Percentiles rank a stretch among this genome's conserved stretches.
phyloP scores from a whole-genome alignment of 2,113 vertebrate species.

The Okapia johnstoni region DNA sequence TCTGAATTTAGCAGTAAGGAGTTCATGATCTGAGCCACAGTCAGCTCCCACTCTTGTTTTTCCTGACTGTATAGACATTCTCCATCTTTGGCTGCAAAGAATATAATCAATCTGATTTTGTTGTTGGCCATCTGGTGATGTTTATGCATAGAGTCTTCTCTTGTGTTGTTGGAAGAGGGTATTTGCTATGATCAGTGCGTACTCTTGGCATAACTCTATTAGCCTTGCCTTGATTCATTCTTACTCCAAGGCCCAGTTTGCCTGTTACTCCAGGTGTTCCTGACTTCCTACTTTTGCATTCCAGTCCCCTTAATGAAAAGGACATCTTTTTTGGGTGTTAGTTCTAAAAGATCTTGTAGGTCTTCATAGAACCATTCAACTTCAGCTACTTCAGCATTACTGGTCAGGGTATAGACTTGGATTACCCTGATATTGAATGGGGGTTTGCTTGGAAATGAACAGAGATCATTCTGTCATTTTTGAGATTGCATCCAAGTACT shows the following conservation, averaged over 20 bases:
- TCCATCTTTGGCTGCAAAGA: neutral
- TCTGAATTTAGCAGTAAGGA: neutral
- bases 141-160: neutral
- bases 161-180: neutral
- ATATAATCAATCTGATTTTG: neutral
- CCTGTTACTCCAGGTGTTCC: neutral
- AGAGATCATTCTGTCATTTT: neutral
- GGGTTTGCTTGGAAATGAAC: neutral
- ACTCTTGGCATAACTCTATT: neutral
- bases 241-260: neutral
- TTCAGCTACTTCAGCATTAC: neutral
- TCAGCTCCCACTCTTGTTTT: neutral
- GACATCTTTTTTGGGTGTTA: neutral
- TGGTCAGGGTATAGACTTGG: neutral
- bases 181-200: neutral
- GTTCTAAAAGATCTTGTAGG: neutral
- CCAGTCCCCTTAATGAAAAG: neutral
- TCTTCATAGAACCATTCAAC: neutral
- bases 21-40: neutral
- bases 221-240: neutral
- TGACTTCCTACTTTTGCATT: neutral
- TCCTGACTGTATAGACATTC: neutral
- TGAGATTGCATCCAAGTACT: neutral
- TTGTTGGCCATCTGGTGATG: neutral
- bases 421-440: neutral